phyloP scores from a whole-genome alignment of 1,140 invertebrate species.

The Cydia strobilella region DNA sequence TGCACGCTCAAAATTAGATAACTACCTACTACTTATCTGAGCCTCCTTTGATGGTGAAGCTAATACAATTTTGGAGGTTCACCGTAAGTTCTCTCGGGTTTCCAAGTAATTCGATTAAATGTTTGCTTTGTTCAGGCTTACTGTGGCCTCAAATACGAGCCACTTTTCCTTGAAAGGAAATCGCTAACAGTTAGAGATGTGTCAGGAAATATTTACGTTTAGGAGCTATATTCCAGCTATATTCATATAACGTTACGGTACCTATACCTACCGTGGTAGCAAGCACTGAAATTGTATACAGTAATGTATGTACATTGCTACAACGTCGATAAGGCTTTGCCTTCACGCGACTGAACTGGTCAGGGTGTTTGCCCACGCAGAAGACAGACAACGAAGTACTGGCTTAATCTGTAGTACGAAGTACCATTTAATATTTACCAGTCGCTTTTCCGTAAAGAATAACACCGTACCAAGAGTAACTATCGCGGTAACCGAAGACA shows the following conservation, averaged over 20 bases:
- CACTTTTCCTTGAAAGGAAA: constrained; percentile 15
- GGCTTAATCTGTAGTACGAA: too few relatives aligned
- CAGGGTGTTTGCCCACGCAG: too few relatives aligned
- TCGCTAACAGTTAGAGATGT: background rate
- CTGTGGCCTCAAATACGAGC: constrained; percentile 13
- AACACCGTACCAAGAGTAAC: too few relatives aligned
- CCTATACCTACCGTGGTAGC: too few relatives aligned
- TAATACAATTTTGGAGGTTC: constrained; percentile 30
- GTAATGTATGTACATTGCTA: too few relatives aligned
- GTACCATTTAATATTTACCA: too few relatives aligned
- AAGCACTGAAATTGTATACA: too few relatives aligned
- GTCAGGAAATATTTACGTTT: background rate
- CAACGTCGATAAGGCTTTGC: background rate
- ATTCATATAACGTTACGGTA: background rate
- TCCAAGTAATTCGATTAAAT: constrained; percentile 30
- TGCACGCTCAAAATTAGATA: background rate
- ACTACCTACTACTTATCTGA: background rate
- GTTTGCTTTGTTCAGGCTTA: constrained; percentile 8
- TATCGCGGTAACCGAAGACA: too few relatives aligned
- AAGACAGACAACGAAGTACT: too few relatives aligned
- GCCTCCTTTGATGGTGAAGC: constrained; percentile 19
- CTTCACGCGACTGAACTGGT: background rate
- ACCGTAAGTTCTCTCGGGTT: constrained; percentile 24
- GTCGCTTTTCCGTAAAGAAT: too few relatives aligned
- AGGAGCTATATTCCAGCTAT: background rate